A percentile compares a stretch with the other conserved stretches of the same genome.
These are phyloP conservation scores for Dexiosoma caninum DNA, from an alignment of 2,888 invertebrate species.

Conservation along the genomic window DNA sequence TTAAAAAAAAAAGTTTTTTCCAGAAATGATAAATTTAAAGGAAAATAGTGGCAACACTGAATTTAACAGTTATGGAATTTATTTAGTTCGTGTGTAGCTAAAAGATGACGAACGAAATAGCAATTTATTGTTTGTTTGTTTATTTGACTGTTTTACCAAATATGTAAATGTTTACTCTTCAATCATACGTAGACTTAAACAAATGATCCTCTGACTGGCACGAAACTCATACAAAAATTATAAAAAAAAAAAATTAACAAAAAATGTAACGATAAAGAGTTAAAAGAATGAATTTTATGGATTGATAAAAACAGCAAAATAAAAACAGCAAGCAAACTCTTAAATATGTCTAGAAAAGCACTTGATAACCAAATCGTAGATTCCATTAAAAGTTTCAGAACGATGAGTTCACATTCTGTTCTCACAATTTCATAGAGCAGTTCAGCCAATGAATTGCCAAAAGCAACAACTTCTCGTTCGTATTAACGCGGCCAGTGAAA, in stretches of 20 bases:
- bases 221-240: too few relatives aligned
- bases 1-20: too few relatives aligned
- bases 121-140: constrained; percentile 10
- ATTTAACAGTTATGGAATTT: too few relatives aligned
- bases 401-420: constrained; percentile 40
- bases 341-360: constrained; percentile 18
- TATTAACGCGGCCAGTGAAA: background rate
- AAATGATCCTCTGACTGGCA: background rate
- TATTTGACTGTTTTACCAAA: background rate
- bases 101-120: constrained; percentile 24
- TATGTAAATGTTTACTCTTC: background rate
- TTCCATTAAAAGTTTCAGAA: constrained; percentile 41
- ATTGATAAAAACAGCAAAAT: constrained; percentile 40
- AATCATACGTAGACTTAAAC: background rate
- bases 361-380: constrained; percentile 45
- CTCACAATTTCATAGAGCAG: constrained; percentile 36
- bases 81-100: background rate
- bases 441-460: constrained; percentile 3
- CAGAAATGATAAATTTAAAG: too few relatives aligned
- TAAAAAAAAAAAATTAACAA: background rate
- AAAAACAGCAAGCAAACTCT: constrained; percentile 7
- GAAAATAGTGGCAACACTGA: too few relatives aligned
- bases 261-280: constrained; percentile 5
- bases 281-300: constrained; percentile 20
- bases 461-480: background rate